Base-by-base conservation (phyloP, 2,113 vertebrate genomes). In the Calyptomena viridis region DNA sequence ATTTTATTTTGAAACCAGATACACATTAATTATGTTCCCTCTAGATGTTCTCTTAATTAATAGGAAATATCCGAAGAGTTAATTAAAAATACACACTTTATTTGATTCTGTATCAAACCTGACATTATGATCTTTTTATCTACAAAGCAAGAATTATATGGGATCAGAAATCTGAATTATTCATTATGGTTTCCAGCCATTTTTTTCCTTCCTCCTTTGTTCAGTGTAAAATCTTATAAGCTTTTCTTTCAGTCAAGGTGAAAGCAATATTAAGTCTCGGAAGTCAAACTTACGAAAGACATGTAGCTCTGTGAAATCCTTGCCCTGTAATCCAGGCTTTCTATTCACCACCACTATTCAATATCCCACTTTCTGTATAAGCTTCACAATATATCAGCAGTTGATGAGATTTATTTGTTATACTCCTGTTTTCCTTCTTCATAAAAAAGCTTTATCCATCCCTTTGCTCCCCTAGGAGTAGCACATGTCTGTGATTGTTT, bases 331-430 rank as follows among this genome's bases (percentile, higher is more conserved):
- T 97, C 97, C 87, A 83, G 87, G 62, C 75, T 90, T 93, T 94
- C 94, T 95, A 55, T 96, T 97, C 94, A 93, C 78, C 84, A 81
- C 72, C 37, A 53, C 64, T 94, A 16, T 92, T 97, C 86, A 96
- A 94, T 97, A 96, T 96, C 92, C 52, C 94, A 83, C 90, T 94
- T 93, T 74, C 89, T 94, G 12, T 79, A 83, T 92, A 95, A 97
- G 94, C 92, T 84, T 94, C 88, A 87, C 90, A 94, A 67, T 92
- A 53, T 80, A 85, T 84, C 94, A 94, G 71, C 64, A 93, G 84
- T 75, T 96, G 93, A 93, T 95, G 87, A 97, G 89, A 97, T 94
- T 94, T 96, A 95, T 95, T 95, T 95, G 75, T 97, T 97, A 73
- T 64, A 68, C 46, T 88, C 46, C 75, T 95, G 62, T 91, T 96